Conservation (phyloP, 37 sponge, comb jelly and placozoan genomes). For the Halichondria panicea region DNA sequence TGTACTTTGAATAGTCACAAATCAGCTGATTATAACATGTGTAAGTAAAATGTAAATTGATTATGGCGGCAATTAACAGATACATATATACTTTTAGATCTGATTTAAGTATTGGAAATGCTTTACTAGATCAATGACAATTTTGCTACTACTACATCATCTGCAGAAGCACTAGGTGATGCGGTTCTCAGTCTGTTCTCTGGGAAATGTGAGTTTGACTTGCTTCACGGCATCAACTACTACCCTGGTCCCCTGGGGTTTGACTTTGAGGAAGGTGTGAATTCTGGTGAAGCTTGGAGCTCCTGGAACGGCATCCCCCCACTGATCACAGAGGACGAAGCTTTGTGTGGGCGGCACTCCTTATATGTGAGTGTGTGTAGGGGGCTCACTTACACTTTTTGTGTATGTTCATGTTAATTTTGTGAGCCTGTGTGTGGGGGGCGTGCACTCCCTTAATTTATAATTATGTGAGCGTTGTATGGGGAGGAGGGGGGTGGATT, state of each 20-base stretch:
- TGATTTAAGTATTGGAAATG: too few species aligned
- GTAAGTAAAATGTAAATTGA: too few species aligned
- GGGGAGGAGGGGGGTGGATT: neutral
- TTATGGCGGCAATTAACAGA: too few species aligned
- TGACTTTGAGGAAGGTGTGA: conserved; percentile 29
- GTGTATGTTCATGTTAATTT: neutral
- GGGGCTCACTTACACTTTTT: neutral
- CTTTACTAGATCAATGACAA: too few species aligned
- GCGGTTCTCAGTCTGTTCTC: conserved; percentile 23
- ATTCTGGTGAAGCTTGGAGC: conserved; percentile 15
- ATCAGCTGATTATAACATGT: too few species aligned
- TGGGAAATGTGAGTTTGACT: conserved; percentile 38
- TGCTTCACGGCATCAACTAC: neutral
- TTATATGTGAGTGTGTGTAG: conserved; percentile 24
- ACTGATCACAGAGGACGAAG: conserved; percentile 20
- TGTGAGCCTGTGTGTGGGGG: neutral
- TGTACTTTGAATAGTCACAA: too few species aligned
- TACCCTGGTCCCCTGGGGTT: conserved; percentile 25
- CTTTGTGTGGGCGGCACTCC: conserved; percentile 59
- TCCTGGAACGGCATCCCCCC: conserved; percentile 27
- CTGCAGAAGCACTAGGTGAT: neutral
- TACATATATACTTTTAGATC: too few species aligned
- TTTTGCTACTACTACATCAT: too few species aligned
- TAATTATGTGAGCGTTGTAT: too few species aligned
- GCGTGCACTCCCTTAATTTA: neutral